Conservation (phyloP, 2,113 vertebrate genomes). For the Lucifuga dentata region DNA sequence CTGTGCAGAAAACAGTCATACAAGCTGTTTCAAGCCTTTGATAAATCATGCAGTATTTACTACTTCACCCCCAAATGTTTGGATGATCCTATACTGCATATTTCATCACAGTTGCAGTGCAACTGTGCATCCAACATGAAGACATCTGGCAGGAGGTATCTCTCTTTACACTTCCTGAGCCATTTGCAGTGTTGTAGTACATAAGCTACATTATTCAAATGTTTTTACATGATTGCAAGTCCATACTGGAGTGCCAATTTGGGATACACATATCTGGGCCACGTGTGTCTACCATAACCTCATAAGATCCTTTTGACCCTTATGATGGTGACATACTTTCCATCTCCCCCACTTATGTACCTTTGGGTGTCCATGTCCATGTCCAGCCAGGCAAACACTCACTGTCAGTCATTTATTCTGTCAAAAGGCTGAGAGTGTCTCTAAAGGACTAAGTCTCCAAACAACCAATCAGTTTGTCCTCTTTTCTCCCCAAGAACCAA, state of each 20-base stretch:
- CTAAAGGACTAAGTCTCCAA: constrained; percentile 52
- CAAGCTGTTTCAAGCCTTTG: constrained; percentile 62
- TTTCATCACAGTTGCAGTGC: constrained; percentile 62
- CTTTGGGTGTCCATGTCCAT: constrained; percentile 67
- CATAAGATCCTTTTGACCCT: constrained; percentile 32
- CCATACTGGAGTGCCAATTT: too few relatives aligned
- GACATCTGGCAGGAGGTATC: constrained; percentile 17
- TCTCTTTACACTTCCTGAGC: constrained; percentile 7
- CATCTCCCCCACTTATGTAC: constrained; percentile 53
- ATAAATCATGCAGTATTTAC: constrained; percentile 80
- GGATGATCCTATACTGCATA: constrained; percentile 63
- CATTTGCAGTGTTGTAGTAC: background rate
- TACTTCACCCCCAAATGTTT: constrained; percentile 49
- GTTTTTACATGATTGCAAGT: too few relatives aligned
- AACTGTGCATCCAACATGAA: constrained; percentile 29
- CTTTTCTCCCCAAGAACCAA: constrained; percentile 28
- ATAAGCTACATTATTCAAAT: too few relatives aligned
- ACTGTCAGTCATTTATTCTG: constrained; percentile 69
- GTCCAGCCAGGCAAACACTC: constrained; percentile 63
- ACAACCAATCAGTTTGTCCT: constrained; percentile 50
- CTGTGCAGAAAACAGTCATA: constrained; percentile 48
- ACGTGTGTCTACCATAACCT: constrained; percentile 36
- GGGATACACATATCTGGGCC: too few relatives aligned
- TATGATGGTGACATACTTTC: constrained; percentile 62
- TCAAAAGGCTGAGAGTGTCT: constrained; percentile 50